Conservation (phyloP, 2,888 invertebrate species). For the Mimachlamys varia region DNA sequence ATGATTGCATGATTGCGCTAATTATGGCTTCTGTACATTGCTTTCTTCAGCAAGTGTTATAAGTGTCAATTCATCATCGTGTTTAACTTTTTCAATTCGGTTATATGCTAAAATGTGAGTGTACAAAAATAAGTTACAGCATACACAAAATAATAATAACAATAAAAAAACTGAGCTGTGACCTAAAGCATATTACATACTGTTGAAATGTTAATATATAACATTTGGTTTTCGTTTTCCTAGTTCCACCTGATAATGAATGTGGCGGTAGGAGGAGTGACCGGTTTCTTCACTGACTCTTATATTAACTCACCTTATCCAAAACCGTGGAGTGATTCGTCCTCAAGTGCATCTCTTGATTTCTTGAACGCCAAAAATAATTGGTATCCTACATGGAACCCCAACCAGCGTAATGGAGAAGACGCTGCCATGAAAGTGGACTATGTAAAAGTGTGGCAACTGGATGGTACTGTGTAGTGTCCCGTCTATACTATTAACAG, state of each 20-base stretch:
- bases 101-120: too few relatives aligned
- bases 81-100: too few relatives aligned
- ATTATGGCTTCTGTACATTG: too few relatives aligned
- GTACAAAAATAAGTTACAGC: too few relatives aligned
- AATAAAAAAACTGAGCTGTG: too few relatives aligned
- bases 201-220: too few relatives aligned
- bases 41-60: too few relatives aligned
- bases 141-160: too few relatives aligned
- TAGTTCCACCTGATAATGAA: constrained; percentile 91
- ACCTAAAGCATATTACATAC: too few relatives aligned
- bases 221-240: constrained; percentile 59
- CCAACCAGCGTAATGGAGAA: constrained; percentile 79
- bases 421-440: constrained; percentile 86
- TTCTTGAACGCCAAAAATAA: constrained; percentile 87
- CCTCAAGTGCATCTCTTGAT: constrained; percentile 85
- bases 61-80: too few relatives aligned
- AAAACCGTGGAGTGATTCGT: constrained; percentile 90
- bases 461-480: constrained; percentile 51
- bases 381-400: constrained; percentile 87
- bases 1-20: too few relatives aligned
- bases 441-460: constrained; percentile 86
- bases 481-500: not conserved
- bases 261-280: constrained; percentile 89
- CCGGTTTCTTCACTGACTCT: constrained; percentile 87
- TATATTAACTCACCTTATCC: constrained; percentile 75